A percentile compares a stretch with the other conserved stretches of the same genome.
These are phyloP conservation scores for Phrixothrix hirtus DNA, from an alignment of 2,888 invertebrate species.

Conservation along the genomic window DNA sequence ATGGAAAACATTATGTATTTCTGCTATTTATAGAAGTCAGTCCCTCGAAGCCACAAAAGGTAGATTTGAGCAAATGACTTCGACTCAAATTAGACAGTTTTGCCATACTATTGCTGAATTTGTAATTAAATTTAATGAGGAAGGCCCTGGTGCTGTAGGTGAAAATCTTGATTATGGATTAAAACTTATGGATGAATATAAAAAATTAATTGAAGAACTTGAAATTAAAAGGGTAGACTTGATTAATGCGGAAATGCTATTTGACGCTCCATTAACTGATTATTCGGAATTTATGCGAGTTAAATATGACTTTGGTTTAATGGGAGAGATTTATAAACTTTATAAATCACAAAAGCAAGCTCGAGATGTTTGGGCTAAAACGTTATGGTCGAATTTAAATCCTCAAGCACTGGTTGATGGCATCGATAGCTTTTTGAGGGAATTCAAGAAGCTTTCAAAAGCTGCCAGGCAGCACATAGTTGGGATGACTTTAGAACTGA, in stretches of 20 bases:
- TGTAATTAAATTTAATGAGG: slow-evolving; percentile 69
- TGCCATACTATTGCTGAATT: slow-evolving; percentile 66
- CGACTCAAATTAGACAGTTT: slow-evolving; percentile 74
- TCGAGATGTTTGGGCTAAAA: slow-evolving; percentile 81
- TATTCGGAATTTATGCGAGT: slow-evolving; percentile 74
- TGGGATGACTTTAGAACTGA: slow-evolving; percentile 73
- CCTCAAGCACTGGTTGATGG: slow-evolving; percentile 82
- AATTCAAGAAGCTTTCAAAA: slow-evolving; percentile 75
- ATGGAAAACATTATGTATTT: slow-evolving; percentile 72
- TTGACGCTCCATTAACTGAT: slow-evolving; percentile 83
- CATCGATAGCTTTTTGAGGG: slow-evolving; percentile 81
- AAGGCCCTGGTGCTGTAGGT: slow-evolving; percentile 82
- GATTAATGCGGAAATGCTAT: slow-evolving; percentile 79
- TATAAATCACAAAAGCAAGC: slow-evolving; percentile 78
- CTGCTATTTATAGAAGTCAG: slow-evolving; percentile 69
- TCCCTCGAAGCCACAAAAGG: slow-evolving; percentile 81
- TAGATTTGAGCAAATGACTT: slow-evolving; percentile 81
- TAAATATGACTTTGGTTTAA: slow-evolving; percentile 65
- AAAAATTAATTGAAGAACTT: slow-evolving; percentile 66
- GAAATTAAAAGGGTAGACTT: slow-evolving; percentile 67
- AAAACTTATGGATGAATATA: slow-evolving; percentile 71
- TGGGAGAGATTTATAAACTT: slow-evolving; percentile 76
- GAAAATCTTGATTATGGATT: slow-evolving; percentile 76
- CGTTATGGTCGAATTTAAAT: slow-evolving; percentile 85
- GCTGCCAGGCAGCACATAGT: slow-evolving; percentile 62